Evolutionary conservation across 2,888 invertebrate species (phyloP).

Genomic region (Athalia rosae): DNA sequence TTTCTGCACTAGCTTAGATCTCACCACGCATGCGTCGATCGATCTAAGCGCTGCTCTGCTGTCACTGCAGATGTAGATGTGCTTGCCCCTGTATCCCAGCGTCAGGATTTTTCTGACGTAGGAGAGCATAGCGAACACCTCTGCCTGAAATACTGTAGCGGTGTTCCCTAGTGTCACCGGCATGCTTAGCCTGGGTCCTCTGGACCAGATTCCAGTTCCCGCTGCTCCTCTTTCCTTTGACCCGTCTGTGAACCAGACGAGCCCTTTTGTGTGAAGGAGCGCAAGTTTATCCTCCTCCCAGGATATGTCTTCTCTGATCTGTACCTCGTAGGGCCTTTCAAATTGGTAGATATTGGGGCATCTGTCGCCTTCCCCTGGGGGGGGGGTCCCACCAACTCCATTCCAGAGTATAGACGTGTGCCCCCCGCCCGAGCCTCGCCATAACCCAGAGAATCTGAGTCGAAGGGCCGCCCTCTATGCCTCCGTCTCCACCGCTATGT

Average conservation of each 20-base stretch:
- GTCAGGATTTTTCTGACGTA: background rate
- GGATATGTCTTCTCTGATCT: no score
- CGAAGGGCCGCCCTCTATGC: conserved; percentile 11
- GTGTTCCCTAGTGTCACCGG: background rate
- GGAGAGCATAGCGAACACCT: conserved; percentile 4
- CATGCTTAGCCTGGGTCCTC: background rate
- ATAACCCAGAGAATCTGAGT: background rate
- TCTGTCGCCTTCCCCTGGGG: background rate
- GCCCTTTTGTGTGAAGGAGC: background rate
- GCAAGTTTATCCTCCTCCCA: background rate
- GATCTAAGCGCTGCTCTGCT: background rate
- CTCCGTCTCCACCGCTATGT: conserved; percentile 30
- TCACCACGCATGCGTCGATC: background rate
- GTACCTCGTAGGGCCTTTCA: background rate
- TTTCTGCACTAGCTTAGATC: background rate
- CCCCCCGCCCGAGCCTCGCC: background rate
- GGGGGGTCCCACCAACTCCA: background rate
- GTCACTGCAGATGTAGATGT: conserved; percentile 16
- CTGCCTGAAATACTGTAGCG: background rate
- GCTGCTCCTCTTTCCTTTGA: background rate
- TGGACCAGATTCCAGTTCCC: background rate
- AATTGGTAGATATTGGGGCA: background rate
- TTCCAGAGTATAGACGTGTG: background rate
- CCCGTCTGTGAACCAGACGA: conserved; percentile 7
- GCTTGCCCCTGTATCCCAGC: conserved; percentile 17